Evolutionary conservation across 1,140 invertebrate genomes (phyloP).

Genomic region (Stegodyphus mimosarum): DNA sequence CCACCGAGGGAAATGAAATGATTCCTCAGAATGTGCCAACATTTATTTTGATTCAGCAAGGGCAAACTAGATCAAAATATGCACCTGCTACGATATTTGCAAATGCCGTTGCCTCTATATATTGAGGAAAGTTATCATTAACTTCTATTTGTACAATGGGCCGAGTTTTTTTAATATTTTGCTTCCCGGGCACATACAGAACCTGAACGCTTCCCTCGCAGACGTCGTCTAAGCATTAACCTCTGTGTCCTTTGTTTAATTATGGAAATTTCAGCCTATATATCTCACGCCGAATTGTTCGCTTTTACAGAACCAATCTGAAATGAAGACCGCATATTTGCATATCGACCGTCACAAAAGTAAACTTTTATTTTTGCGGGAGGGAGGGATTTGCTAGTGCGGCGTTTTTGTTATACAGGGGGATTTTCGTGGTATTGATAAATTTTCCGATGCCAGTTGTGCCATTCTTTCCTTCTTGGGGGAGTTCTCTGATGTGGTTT

Average conservation of each 20-base stretch:
- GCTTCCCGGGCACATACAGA: background rate
- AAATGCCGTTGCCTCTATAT: too few species aligned
- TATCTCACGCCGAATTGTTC: too few species aligned
- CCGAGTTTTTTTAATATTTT: background rate
- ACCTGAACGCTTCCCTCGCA: background rate
- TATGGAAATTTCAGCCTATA: conserved; percentile 37
- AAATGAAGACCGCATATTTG: background rate
- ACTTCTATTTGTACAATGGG: too few species aligned
- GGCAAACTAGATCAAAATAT: too few species aligned
- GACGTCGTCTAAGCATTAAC: background rate
- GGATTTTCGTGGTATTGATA: conserved; percentile 31
- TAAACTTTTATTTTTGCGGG: conserved; percentile 1
- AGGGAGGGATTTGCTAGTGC: background rate
- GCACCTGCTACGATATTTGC: too few species aligned
- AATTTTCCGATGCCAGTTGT: conserved; percentile 9
- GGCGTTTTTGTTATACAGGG: background rate
- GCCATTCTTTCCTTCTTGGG: background rate
- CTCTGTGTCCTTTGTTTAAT: conserved; percentile 19
- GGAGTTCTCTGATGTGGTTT: conserved; percentile 10
- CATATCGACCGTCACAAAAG: conserved; percentile 16
- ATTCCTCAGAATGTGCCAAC: too few species aligned
- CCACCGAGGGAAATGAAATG: too few species aligned
- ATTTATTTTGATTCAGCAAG: too few species aligned
- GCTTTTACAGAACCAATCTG: too few species aligned
- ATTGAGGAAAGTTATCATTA: too few species aligned